A percentile compares a stretch with the other conserved stretches of the same genome.
These are phyloP conservation scores for Zhuqinia jingwanae DNA, from an alignment of 2,888 invertebrate genomes.

Conservation along the genomic window DNA sequence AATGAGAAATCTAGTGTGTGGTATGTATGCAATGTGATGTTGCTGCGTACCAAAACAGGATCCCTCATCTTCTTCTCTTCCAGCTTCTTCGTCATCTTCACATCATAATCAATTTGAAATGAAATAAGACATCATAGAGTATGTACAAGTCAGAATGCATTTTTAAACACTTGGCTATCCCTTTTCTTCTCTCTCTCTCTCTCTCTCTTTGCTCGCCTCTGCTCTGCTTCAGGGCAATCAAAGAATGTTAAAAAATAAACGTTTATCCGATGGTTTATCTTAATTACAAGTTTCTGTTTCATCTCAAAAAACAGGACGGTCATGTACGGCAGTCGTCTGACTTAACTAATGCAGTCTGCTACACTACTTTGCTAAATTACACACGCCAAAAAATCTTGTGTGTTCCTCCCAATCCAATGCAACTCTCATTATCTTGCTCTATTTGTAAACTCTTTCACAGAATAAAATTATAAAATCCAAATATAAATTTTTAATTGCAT, in stretches of 20 bases:
- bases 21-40: no score
- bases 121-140: slow-evolving; percentile 3
- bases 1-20: slow-evolving; percentile 24
- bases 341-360: not conserved
- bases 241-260: no score
- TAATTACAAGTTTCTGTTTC: slow-evolving; percentile 79
- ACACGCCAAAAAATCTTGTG: no score
- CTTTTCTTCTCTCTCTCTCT: not conserved
- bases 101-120: slow-evolving; percentile 26
- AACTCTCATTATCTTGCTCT: no score
- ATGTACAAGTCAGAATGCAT: not conserved
- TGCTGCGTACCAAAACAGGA: slow-evolving; percentile 10
- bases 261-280: slow-evolving; percentile 77
- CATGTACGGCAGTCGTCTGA: slow-evolving; percentile 60
- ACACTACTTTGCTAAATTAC: no score
- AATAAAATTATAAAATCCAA: no score
- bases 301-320: slow-evolving; percentile 68
- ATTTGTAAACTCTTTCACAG: no score
- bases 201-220: no score
- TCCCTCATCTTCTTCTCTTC: slow-evolving; percentile 1
- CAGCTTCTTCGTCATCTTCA: slow-evolving; percentile 30
- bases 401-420: no score
- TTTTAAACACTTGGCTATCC: not conserved
- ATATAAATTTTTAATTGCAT: no score
- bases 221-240: slow-evolving; percentile 53